Percentiles rank a stretch among this genome's conserved stretches.
Conservation (phyloP, 2,797 vertebrate genomes). For the Arnoldichthys spilopterus region DNA sequence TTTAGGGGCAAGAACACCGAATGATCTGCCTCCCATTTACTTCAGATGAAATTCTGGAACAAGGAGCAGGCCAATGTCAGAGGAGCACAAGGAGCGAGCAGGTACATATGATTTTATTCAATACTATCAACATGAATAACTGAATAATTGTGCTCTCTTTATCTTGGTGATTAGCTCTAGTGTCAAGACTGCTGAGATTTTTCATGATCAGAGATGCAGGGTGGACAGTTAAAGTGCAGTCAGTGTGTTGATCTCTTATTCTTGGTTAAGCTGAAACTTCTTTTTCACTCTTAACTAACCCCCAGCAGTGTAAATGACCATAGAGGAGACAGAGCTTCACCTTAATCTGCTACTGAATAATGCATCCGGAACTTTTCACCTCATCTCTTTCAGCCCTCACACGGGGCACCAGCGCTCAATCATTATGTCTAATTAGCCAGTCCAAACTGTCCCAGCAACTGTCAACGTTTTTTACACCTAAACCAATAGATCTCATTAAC, state of each 20-base stretch:
- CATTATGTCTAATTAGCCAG: slow-evolving; percentile 61
- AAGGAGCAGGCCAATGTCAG: too few relatives aligned
- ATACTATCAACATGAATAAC: too few relatives aligned
- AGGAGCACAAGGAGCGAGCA: too few relatives aligned
- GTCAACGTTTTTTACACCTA: slow-evolving; percentile 52
- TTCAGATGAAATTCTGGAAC: too few relatives aligned
- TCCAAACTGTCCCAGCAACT: slow-evolving; percentile 55
- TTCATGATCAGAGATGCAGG: neutral
- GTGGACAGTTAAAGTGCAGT: slow-evolving; percentile 15
- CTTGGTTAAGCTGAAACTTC: neutral
- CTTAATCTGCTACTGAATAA: slow-evolving; percentile 53
- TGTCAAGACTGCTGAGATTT: neutral
- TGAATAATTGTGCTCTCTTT: too few relatives aligned
- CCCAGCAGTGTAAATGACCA: slow-evolving; percentile 39
- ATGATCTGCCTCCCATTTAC: too few relatives aligned
- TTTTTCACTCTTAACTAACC: slow-evolving; percentile 39
- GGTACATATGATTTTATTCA: too few relatives aligned
- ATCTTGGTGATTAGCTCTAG: too few relatives aligned
- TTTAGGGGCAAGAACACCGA: too few relatives aligned
- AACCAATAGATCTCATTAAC: slow-evolving; percentile 57
- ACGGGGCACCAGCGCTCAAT: slow-evolving; percentile 53
- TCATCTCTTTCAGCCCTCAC: slow-evolving; percentile 50
- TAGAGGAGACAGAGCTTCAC: slow-evolving; percentile 21
- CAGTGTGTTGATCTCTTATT: neutral
- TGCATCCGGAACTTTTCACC: slow-evolving; percentile 50